Evolutionary conservation across 2,113 vertebrate genomes (phyloP), one percentile per base, ranked within the genome.

Genomic region (Rynchops niger): DNA sequence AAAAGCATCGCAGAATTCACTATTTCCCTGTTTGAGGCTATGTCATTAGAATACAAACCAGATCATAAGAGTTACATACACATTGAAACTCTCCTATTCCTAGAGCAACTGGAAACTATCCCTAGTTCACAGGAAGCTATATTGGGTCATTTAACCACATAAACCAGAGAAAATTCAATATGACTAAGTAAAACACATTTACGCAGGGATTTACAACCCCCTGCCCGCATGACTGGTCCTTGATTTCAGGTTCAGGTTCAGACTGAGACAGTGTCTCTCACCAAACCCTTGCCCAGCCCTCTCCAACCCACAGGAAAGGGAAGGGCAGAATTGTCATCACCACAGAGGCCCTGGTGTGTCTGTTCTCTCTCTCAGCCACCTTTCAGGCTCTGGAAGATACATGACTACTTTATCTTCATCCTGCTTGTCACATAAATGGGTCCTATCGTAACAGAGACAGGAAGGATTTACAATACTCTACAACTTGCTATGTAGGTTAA

Each of bases 211-310:
- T 59, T 22, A 7, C 19, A 62, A 4, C 12, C 15, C 30, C 12
- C 25, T 66, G 18, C 12, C 55, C 30, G 5, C 6, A 56, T 4
- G 1, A 6, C 4, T 2, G 17, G 40, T 22, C 55, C 42, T 25
- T 20, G 34, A 56, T 40, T 71, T 29, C 55, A 42, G 80, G 50
- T 52, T 82, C 67, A 62, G 32, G 38, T 49, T 42, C 36, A 32
- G 12, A 4, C 15, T 27, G 10, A 25, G 10, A 25, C 1, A 13
- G 38, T 0, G 12, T 11, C 34, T 49, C 72, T 4, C 49, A 56
- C 36, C 69, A 53, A 61, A 23, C 17, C 49, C 47, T 27, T 29
- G 14, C 25, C 14, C 58, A 71, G 30, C 14, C 23, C 26, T 11
- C 17, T 21, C 16, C 5, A 38, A 78, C 71, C 23, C 21, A 2